Base-by-base conservation (phyloP, 2,113 vertebrate species). In the Panthera tigris region DNA sequence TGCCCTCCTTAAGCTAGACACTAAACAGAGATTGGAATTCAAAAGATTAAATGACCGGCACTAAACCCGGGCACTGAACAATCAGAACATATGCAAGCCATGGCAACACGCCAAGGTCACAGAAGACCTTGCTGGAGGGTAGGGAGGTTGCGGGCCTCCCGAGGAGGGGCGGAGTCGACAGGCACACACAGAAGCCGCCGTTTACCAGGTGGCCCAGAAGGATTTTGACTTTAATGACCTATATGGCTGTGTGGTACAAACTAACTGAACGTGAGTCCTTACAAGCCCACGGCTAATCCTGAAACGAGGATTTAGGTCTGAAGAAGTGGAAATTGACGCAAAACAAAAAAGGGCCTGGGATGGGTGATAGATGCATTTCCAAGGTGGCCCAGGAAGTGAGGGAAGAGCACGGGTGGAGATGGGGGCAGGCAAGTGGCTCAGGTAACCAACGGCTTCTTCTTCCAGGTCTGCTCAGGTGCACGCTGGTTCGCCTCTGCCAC, bases 261-360 rank as follows among this genome's bases (percentile, higher is more conserved):
- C n/a, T 55, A 87, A 50, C 6, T 69, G 27, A 78, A 61, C 15
- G 3, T 1, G 15, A 73, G 14, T 8, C 31, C 14, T 69, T 14
- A n/a, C 39, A 41, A 76, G 55, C 6, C 78, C 85, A 21, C 3
- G 18, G 19, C 33, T 86, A 66, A 33, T 73, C 41, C 55, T 55
- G 66, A 91, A 89, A 91, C 10, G 31, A 91, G 81, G 33, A 33
- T 86, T 97, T 92, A 97, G 11, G 52, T 83, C 66, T 68, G 39
- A 91, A 84, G 36, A 91, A 88, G 48, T 36, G n/a, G 82, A 91
- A 81, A 73, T 83, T 80, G 73, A 57, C 79, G 39, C 29, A 68
- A 92, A 95, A 87, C 27, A 14, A 68, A 63, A 57, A 66, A 55
- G 73, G n/a, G 55, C 52, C 33, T 52, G 89, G 85, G 63, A 13